Percentiles rank a stretch among this genome's conserved stretches.
phyloP scores from a whole-genome alignment of 1,140 invertebrate species.

The Lasioglossum albipes region DNA sequence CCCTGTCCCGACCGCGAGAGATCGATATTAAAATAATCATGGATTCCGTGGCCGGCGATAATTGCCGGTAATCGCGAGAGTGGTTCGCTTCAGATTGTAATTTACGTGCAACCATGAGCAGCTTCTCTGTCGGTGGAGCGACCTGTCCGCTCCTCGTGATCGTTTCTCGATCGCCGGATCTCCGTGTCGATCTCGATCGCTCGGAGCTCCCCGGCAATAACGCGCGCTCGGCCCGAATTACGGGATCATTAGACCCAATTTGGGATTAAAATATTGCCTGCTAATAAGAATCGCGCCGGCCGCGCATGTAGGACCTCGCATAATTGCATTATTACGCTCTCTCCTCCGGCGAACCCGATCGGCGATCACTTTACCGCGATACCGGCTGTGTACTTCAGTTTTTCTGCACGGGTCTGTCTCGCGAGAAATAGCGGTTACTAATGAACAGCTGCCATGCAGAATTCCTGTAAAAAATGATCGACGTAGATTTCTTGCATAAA shows the following conservation, averaged over 20 bases:
- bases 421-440: no score
- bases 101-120: background rate
- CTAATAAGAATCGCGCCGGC: constrained; percentile 72
- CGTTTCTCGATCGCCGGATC: constrained; percentile 17
- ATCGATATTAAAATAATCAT: constrained; percentile 35
- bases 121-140: background rate
- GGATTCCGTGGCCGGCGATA: constrained; percentile 13
- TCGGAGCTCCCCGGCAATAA: constrained; percentile 32
- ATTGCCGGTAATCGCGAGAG: constrained; percentile 17
- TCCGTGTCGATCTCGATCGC: background rate
- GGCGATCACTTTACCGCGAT: no score
- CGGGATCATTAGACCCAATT: constrained; percentile 72
- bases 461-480: no score
- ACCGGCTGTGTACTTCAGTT: no score
- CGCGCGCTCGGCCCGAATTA: constrained; percentile 37
- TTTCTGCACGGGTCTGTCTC: no score
- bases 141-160: constrained; percentile 2
- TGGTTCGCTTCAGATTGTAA: background rate
- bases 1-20: background rate
- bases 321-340: constrained; percentile 71
- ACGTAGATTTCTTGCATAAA: no score
- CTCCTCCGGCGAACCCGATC: constrained; percentile 9
- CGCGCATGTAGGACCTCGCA: constrained; percentile 38
- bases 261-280: constrained; percentile 78
- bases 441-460: no score